Evolutionary conservation across 2,113 vertebrate species (phyloP).

Genomic region (Ammodytes dubius): DNA sequence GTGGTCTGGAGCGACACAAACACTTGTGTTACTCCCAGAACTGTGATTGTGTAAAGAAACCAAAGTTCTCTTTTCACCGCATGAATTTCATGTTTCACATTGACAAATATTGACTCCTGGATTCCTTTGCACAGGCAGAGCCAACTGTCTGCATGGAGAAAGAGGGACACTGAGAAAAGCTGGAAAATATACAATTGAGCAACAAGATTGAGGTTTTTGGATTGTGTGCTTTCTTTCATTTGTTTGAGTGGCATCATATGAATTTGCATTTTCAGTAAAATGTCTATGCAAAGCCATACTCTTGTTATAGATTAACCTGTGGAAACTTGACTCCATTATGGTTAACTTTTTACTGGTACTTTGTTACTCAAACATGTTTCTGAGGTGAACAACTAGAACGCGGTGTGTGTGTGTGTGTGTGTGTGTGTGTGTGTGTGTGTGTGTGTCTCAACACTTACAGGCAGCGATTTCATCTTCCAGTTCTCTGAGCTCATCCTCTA

Average conservation of each 20-base stretch:
- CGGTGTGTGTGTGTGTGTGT: not conserved
- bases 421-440: constrained; percentile 32
- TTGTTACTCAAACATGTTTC: not conserved
- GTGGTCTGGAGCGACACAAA: not conserved
- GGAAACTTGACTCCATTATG: not conserved
- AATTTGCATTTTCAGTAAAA: not conserved
- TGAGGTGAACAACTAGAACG: not conserved
- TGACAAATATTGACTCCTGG: not conserved
- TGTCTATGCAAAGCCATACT: not conserved
- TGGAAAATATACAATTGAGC: not conserved
- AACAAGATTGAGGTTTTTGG: not conserved
- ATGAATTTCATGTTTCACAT: not conserved
- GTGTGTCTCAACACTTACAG: constrained; percentile 79
- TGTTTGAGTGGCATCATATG: not conserved
- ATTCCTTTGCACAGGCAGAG: not conserved
- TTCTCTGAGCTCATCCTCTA: constrained; percentile 89
- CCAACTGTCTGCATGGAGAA: not conserved
- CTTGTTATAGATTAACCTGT: not conserved
- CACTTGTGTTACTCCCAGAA: not conserved
- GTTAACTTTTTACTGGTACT: not conserved
- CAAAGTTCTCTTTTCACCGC: not conserved
- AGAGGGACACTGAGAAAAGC: not conserved
- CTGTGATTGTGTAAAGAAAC: not conserved
- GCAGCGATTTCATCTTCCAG: constrained; percentile 92
- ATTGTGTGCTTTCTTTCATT: not conserved